Evolutionary conservation across 2,113 vertebrate species (phyloP).

Genomic region (Choloepus hoffmanni): DNA sequence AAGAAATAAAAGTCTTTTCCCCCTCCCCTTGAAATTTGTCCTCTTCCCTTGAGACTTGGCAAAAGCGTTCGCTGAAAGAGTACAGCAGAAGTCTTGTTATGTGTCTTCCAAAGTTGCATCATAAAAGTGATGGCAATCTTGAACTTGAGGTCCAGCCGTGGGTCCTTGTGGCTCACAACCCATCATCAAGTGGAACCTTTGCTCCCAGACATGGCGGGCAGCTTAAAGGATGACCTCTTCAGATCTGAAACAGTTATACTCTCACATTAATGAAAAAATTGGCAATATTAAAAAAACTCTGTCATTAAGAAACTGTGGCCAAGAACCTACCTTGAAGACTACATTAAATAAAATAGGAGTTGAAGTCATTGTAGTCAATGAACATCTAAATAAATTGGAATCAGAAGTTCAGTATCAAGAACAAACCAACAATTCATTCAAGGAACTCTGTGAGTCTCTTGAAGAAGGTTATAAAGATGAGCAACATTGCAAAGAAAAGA

Average conservation of each 20-base stretch:
- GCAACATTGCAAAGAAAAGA: slow-evolving; percentile 77
- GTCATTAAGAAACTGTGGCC: slow-evolving; percentile 82
- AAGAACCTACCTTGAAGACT: slow-evolving; percentile 64
- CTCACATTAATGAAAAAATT: slow-evolving; percentile 85
- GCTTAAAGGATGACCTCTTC: background rate
- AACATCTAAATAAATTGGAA: slow-evolving; percentile 84
- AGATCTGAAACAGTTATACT: slow-evolving; percentile 80
- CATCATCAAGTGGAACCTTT: too few species aligned
- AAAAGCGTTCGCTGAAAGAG: background rate
- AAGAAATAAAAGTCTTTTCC: background rate
- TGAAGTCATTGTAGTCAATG: slow-evolving; percentile 75
- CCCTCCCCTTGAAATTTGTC: background rate
- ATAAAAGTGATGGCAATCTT: background rate
- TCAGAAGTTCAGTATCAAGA: slow-evolving; percentile 79
- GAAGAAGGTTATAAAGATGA: slow-evolving; percentile 75
- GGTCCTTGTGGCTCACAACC: too few species aligned
- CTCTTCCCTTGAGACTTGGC: background rate
- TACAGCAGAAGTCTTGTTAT: background rate
- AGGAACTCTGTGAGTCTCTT: slow-evolving; percentile 79
- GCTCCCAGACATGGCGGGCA: background rate
- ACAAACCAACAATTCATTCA: slow-evolving; percentile 72
- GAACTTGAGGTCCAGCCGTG: too few species aligned
- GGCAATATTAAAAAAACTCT: slow-evolving; percentile 81
- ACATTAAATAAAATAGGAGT: slow-evolving; percentile 74
- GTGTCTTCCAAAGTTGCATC: background rate